These are phyloP conservation scores for Phrynosoma blainvillii DNA, from an alignment of 2,113 vertebrate genomes.

Conservation along the genomic window DNA sequence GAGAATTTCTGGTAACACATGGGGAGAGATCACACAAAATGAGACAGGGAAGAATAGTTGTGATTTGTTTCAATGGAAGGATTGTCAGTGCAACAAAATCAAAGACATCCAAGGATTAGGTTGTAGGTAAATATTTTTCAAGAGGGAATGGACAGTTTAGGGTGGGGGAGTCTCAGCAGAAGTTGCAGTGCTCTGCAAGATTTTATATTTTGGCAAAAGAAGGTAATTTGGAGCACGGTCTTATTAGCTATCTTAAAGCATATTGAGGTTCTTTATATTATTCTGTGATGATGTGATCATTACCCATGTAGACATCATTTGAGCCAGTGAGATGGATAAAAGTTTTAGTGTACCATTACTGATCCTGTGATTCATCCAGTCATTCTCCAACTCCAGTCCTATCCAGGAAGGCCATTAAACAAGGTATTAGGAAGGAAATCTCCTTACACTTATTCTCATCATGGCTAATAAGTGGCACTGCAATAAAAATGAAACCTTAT, in stretches of 20 bases:
- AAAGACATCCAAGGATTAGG: not conserved
- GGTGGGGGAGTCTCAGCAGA: not conserved
- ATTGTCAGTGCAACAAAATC: not conserved
- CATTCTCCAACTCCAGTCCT: not conserved
- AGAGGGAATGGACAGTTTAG: not conserved
- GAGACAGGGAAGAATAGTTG: not conserved
- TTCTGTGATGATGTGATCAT: not conserved
- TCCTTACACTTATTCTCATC: conserved; percentile 8
- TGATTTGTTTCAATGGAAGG: not conserved
- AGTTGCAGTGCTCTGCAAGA: too few species aligned
- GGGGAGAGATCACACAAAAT: not conserved
- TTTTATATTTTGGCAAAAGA: not conserved
- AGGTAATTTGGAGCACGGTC: not conserved
- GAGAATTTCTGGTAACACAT: not conserved
- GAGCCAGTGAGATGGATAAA: conserved; percentile 1
- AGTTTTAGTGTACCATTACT: conserved; percentile 15
- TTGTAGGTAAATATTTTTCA: not conserved
- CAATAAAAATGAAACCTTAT: conserved; percentile 33
- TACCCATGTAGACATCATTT: not conserved
- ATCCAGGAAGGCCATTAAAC: not conserved
- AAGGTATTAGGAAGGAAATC: conserved; percentile 31
- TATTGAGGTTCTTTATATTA: not conserved
- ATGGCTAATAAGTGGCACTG: conserved; percentile 10
- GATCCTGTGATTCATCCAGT: conserved; percentile 9
- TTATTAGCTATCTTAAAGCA: not conserved